Conservation (phyloP, 2,797 vertebrate genomes). For the Falco concolor region DNA sequence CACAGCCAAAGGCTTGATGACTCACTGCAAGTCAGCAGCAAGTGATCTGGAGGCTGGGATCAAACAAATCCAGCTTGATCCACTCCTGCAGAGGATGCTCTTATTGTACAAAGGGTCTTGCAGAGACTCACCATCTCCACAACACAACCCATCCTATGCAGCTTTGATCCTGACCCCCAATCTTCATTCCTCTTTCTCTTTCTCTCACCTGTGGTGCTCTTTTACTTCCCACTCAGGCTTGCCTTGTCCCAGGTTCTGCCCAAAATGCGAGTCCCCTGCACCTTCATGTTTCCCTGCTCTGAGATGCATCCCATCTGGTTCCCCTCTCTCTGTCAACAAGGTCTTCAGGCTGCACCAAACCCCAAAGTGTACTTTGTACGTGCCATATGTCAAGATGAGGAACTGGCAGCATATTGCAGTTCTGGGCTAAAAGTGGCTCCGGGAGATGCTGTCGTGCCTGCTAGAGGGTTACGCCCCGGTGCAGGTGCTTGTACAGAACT, state of each 20-base stretch:
- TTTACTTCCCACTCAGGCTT: background rate
- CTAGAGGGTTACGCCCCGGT: background rate
- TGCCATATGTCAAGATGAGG: fast-evolving
- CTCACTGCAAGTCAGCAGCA: background rate
- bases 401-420: background rate
- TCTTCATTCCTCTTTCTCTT: background rate
- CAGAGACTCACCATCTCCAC: background rate
- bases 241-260: background rate
- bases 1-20: background rate
- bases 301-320: background rate
- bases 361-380: background rate
- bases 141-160: background rate
- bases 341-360: background rate
- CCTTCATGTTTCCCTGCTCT: background rate
- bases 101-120: background rate
- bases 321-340: background rate
- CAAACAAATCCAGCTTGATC: background rate
- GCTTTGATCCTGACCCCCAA: background rate
- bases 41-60: background rate
- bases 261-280: no score
- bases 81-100: background rate
- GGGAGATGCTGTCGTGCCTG: background rate
- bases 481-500: background rate
- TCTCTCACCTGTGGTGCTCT: background rate
- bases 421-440: background rate